Conservation (phyloP, 2,113 vertebrate species). For the Oreotrochilus melanogaster region DNA sequence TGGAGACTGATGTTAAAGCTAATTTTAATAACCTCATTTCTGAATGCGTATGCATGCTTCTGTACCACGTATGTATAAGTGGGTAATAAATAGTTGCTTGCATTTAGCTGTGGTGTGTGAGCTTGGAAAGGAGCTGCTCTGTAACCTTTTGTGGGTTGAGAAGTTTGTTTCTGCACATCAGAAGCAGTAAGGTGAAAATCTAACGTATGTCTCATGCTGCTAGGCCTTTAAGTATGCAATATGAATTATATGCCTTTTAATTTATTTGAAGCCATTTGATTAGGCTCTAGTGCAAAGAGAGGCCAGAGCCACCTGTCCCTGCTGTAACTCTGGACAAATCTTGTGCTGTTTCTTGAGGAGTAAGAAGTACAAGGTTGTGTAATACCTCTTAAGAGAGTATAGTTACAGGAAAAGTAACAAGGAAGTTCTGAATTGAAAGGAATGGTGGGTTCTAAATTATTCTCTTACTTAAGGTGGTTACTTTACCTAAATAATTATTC, state of each 20-base stretch:
- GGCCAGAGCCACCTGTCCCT: neutral
- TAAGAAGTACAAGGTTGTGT: rapidly evolving
- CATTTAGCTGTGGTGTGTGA: too few species aligned
- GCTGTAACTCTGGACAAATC: neutral
- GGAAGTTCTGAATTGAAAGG: neutral
- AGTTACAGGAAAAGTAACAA: neutral
- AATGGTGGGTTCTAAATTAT: neutral
- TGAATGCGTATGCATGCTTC: too few species aligned
- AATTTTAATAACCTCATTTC: too few species aligned
- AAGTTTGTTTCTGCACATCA: neutral
- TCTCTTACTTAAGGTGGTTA: neutral
- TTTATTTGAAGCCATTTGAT: neutral
- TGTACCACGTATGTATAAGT: too few species aligned
- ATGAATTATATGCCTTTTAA: neutral
- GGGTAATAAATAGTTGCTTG: too few species aligned
- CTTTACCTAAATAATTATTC: neutral
- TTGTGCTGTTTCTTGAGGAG: neutral
- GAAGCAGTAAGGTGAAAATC: neutral
- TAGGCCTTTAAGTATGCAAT: neutral
- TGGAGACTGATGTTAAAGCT: too few species aligned
- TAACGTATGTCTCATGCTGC: neutral
- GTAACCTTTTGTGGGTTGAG: too few species aligned
- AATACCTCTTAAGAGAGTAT: neutral
- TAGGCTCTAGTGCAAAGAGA: neutral
- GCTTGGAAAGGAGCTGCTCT: too few species aligned